phyloP scores from a whole-genome alignment of 2,888 invertebrate species.

The Empis stercorea region DNA sequence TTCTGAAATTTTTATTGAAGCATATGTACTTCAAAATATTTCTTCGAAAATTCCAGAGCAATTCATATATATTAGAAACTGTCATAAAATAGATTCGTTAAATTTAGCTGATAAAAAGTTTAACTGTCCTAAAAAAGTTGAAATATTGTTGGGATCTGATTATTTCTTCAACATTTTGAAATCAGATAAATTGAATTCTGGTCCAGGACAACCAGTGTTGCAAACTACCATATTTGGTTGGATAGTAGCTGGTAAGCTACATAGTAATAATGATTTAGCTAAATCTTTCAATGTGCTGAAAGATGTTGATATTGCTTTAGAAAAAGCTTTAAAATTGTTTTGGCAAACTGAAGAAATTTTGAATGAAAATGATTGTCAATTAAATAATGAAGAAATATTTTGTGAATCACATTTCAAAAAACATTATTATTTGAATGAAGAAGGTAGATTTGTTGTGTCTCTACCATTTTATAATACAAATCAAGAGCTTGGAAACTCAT shows the following conservation, averaged over 20 bases:
- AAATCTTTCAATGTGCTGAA: background rate
- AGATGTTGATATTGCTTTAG: background rate
- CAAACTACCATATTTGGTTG: conserved; percentile 1
- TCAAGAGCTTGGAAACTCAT: background rate
- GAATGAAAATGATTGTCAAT: background rate
- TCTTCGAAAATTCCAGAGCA: background rate
- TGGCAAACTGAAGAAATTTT: background rate
- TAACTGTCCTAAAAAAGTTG: background rate
- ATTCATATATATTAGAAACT: background rate
- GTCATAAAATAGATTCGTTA: background rate
- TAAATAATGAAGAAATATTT: background rate
- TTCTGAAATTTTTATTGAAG: background rate
- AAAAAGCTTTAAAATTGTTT: background rate
- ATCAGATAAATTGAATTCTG: background rate
- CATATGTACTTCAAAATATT: background rate
- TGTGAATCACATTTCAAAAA: background rate
- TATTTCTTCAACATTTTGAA: background rate
- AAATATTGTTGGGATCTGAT: background rate
- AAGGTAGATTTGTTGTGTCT: background rate
- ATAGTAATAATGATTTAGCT: background rate
- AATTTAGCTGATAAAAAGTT: background rate
- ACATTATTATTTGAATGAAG: background rate
- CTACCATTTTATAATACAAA: background rate
- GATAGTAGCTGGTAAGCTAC: background rate
- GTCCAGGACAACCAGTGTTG: background rate